Percentiles rank a stretch among this genome's conserved stretches.
These are phyloP conservation scores for Oasisia sp. DNA, from an alignment of 2,888 invertebrate species.

Conservation along the genomic window DNA sequence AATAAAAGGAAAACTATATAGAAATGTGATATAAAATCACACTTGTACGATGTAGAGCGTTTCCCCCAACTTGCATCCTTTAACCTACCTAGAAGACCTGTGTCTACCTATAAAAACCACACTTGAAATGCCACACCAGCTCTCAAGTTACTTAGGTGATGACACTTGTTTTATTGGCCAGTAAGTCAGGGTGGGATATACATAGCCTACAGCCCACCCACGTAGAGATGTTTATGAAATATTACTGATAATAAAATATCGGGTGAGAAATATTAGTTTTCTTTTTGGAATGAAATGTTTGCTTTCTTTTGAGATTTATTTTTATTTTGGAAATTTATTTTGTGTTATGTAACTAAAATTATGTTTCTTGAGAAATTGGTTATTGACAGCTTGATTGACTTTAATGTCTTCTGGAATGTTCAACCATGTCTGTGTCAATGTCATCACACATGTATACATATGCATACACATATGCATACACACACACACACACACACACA, in stretches of 20 bases:
- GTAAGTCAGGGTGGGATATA: neutral
- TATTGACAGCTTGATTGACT: no score
- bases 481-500: no score
- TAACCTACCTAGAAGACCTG: neutral
- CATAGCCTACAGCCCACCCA: neutral
- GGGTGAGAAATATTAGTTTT: neutral
- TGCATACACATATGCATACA: no score
- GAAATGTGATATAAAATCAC: no score
- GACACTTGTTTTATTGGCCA: slow-evolving; percentile 2
- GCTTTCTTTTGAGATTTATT: neutral
- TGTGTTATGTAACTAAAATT: neutral
- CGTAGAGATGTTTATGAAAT: neutral
- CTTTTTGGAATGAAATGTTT: neutral
- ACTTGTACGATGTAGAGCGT: no score
- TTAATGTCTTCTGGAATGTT: no score
- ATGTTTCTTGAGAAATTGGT: no score
- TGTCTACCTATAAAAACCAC: neutral
- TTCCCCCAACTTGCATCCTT: no score
- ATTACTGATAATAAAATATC: neutral
- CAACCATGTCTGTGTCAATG: no score
- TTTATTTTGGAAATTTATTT: neutral
- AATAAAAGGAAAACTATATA: no score
- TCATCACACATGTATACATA: no score
- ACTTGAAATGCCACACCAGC: neutral
- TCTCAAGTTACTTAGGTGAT: neutral